Percentiles rank a stretch among this genome's conserved stretches.
Evolutionary conservation across 2,797 vertebrate species (phyloP).

Genomic region (Crenichthys baileyi): DNA sequence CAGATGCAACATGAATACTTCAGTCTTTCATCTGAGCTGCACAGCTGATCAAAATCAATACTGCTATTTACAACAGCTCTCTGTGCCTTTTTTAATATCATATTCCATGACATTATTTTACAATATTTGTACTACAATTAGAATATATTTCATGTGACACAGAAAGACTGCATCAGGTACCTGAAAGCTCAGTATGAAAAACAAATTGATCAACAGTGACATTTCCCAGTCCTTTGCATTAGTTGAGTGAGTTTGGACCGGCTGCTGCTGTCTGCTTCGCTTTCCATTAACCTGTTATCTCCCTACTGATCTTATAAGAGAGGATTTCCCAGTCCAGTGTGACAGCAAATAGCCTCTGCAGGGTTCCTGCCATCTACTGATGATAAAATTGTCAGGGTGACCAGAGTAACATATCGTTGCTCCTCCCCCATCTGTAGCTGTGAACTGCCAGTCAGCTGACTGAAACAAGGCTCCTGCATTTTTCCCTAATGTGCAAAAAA

Average conservation of each 20-base stretch:
- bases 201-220: conserved; percentile 11
- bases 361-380: conserved; percentile 14
- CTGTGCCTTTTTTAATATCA: neutral
- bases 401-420: no score
- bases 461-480: no score
- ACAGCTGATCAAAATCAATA: neutral
- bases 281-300: conserved; percentile 41
- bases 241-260: conserved; percentile 10
- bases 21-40: neutral
- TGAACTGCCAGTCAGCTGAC: no score
- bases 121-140: neutral
- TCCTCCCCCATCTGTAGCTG: no score
- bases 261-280: conserved; percentile 13
- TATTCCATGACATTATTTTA: neutral
- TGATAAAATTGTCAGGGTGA: neutral
- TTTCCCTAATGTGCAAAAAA: neutral
- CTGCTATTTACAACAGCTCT: neutral
- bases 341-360: conserved; percentile 15
- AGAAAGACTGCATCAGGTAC: neutral
- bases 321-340: conserved; percentile 32
- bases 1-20: neutral
- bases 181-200: neutral
- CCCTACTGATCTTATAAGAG: conserved; percentile 37
- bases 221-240: conserved; percentile 14
- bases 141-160: neutral